Conservation (phyloP, 2,888 invertebrate species). For the Drosophila kambysellisi region DNA sequence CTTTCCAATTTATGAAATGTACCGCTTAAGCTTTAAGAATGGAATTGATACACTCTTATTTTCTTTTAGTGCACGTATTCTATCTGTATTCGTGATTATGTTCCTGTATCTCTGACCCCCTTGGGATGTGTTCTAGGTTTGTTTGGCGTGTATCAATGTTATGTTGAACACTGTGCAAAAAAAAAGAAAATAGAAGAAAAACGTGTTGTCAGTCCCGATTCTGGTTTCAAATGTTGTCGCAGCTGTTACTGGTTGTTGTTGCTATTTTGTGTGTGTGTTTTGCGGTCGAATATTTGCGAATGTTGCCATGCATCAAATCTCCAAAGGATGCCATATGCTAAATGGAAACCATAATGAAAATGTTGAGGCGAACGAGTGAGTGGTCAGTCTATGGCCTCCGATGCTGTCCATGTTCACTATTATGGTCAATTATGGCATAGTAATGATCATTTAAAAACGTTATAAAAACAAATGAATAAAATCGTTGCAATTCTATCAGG, state of each 20-base stretch:
- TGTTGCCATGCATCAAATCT: conserved; percentile 42
- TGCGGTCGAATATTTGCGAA: conserved; percentile 64
- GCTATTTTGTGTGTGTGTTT: conserved; percentile 28
- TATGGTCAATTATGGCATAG: conserved; percentile 13
- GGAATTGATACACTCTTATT: background rate
- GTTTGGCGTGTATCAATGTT: conserved; percentile 4
- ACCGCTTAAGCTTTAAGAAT: background rate
- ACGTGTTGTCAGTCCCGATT: conserved; percentile 32
- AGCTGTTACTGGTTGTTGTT: conserved; percentile 38
- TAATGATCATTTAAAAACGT: conserved; percentile 15
- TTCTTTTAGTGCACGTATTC: background rate
- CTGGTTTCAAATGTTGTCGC: conserved; percentile 55
- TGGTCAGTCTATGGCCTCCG: conserved; percentile 2
- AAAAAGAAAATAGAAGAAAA: background rate
- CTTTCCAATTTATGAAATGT: background rate
- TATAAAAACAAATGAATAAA: background rate
- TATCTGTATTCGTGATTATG: conserved; percentile 34
- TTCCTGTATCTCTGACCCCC: conserved; percentile 47
- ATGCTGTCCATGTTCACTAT: background rate
- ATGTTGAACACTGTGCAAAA: conserved; percentile 20
- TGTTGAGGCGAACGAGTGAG: conserved; percentile 17
- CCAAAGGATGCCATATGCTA: conserved; percentile 42
- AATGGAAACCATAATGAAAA: conserved; percentile 42
- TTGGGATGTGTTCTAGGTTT: conserved; percentile 32
- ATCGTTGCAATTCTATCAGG: background rate